These are phyloP conservation scores for Chironomus tepperi DNA, from an alignment of 1,140 invertebrate species.

Conservation along the genomic window DNA sequence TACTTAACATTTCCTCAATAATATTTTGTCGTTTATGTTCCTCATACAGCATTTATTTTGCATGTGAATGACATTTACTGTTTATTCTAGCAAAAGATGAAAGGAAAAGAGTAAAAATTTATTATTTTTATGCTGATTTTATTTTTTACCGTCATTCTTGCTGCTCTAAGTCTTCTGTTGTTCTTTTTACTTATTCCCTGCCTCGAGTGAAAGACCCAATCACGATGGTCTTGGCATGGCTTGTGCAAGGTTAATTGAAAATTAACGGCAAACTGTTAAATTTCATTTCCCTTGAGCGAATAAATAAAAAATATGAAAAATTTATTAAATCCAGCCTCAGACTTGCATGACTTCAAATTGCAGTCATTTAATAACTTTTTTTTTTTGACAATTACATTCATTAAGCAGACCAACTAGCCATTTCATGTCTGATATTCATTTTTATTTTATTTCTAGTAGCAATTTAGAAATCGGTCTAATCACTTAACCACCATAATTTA, in stretches of 20 bases:
- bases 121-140: too few relatives aligned
- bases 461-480: not conserved
- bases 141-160: too few relatives aligned
- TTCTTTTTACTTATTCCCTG: too few relatives aligned
- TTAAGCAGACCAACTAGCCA: not conserved
- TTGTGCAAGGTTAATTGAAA: not conserved
- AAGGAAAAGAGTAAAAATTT: too few relatives aligned
- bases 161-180: too few relatives aligned
- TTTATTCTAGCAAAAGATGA: not conserved
- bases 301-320: not conserved
- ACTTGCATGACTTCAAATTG: not conserved
- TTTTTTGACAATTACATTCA: conserved; percentile 9
- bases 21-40: not conserved
- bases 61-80: not conserved
- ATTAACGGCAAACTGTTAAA: conserved; percentile 13
- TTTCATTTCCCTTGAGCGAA: not conserved
- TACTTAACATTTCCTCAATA: conserved; percentile 13
- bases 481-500: conserved; percentile 13
- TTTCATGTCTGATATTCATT: not conserved
- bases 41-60: not conserved
- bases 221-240: too few relatives aligned
- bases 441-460: not conserved
- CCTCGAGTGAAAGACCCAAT: not conserved
- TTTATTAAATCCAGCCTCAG: not conserved
- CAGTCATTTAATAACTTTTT: not conserved